These are phyloP conservation scores for Cyclina sinensis DNA, from an alignment of 1,140 invertebrate genomes.

Conservation along the genomic window DNA sequence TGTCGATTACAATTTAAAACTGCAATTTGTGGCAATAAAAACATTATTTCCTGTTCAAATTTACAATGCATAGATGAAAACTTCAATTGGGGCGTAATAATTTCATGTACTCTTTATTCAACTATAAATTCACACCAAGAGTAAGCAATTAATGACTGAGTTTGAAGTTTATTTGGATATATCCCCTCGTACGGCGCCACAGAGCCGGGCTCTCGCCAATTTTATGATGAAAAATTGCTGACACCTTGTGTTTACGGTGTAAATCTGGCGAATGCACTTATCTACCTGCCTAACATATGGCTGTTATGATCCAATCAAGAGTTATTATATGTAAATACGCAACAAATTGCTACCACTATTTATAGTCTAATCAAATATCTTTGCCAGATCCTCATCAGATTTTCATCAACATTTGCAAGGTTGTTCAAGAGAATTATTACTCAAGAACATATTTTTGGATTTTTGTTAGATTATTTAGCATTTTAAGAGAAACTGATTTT, in stretches of 20 bases:
- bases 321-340: conserved; percentile 42
- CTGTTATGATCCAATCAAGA: conserved; percentile 31
- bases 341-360: conserved; percentile 50
- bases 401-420: conserved; percentile 27
- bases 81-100: conserved; percentile 45
- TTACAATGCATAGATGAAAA: conserved; percentile 4
- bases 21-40: conserved; percentile 32
- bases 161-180: conserved; percentile 61
- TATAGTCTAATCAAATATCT: conserved; percentile 41
- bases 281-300: conserved; percentile 52
- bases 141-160: conserved; percentile 59
- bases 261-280: conserved; percentile 59
- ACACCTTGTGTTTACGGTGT: conserved; percentile 55
- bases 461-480: neutral
- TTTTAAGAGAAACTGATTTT: neutral
- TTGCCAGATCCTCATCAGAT: conserved; percentile 27
- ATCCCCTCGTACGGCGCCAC: conserved; percentile 50
- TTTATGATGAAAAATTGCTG: conserved; percentile 60
- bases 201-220: conserved; percentile 48
- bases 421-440: neutral
- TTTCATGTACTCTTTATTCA: conserved; percentile 40
- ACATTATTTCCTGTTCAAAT: conserved; percentile 47
- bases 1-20: conserved; percentile 42
- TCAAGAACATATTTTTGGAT: neutral
- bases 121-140: conserved; percentile 39